phyloP scores from a whole-genome alignment of 2,797 vertebrate genomes.

The Cichlasoma orientale region DNA sequence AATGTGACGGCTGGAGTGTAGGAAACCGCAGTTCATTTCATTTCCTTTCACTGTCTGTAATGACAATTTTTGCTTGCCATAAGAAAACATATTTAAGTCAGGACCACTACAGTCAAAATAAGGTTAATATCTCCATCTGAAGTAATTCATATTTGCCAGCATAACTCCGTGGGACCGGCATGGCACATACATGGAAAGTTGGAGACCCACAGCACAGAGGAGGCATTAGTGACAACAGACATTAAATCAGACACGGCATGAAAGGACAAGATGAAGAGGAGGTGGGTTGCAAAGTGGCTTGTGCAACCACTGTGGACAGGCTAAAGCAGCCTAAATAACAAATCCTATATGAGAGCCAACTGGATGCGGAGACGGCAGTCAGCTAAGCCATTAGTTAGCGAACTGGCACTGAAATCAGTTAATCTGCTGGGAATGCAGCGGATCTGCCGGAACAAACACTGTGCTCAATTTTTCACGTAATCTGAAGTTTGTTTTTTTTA shows the following conservation, averaged over 20 bases:
- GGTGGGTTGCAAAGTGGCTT: constrained; percentile 1
- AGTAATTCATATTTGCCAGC: background rate
- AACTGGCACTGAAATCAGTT: background rate
- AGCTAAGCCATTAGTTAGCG: background rate
- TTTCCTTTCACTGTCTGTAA: background rate
- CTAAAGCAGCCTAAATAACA: background rate
- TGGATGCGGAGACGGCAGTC: background rate
- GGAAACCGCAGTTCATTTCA: background rate
- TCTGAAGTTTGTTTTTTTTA: background rate
- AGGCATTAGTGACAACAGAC: background rate
- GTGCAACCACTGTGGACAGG: background rate
- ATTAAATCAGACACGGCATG: fast-evolving
- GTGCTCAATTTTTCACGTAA: background rate
- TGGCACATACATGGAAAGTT: background rate
- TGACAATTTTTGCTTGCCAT: background rate
- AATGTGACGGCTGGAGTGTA: background rate
- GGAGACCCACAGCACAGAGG: background rate
- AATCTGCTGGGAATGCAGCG: background rate
- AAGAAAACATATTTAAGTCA: background rate
- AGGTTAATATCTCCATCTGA: background rate
- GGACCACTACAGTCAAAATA: background rate
- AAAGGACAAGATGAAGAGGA: fast-evolving
- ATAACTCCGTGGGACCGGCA: fast-evolving
- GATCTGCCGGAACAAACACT: background rate
- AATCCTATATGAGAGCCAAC: background rate